Evolutionary conservation across 2,888 invertebrate species (phyloP).

Genomic region (Trissoscelio sp.): DNA sequence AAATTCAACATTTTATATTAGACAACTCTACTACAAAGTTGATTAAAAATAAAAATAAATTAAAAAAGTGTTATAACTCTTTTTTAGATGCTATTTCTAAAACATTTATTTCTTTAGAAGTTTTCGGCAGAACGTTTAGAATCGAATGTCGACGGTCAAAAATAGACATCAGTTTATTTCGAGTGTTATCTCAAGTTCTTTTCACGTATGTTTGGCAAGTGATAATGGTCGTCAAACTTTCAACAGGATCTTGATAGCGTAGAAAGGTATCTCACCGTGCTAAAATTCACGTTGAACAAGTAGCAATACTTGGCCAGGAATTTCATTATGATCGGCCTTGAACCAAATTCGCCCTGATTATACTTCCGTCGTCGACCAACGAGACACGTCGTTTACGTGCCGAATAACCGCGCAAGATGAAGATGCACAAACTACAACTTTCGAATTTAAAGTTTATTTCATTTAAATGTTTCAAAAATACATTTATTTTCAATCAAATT

Average conservation of each 20-base stretch:
- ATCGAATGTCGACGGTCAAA: not conserved
- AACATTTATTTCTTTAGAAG: too few relatives aligned
- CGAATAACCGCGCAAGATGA: slow-evolving; percentile 9
- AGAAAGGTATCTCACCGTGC: slow-evolving; percentile 78
- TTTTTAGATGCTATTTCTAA: too few relatives aligned
- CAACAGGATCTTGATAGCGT: slow-evolving; percentile 10
- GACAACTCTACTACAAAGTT: too few relatives aligned
- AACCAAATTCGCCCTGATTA: slow-evolving; percentile 50
- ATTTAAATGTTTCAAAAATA: not conserved
- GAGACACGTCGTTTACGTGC: slow-evolving; percentile 17
- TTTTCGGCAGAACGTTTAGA: not conserved
- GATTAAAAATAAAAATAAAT: too few relatives aligned
- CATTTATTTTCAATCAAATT: too few relatives aligned
- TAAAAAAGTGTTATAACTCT: too few relatives aligned
- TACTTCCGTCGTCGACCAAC: slow-evolving; percentile 53
- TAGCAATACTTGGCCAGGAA: slow-evolving; percentile 74
- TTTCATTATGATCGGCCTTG: slow-evolving; percentile 76
- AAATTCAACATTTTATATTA: too few relatives aligned
- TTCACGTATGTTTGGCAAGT: slow-evolving; percentile 21
- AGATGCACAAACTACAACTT: not conserved
- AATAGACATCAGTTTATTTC: slow-evolving; percentile 29
- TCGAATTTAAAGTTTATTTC: too few relatives aligned
- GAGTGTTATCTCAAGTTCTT: slow-evolving; percentile 9
- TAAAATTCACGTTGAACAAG: slow-evolving; percentile 79
- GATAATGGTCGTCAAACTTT: slow-evolving; percentile 44